A percentile compares a stretch with the other conserved stretches of the same genome.
Evolutionary conservation across 2,797 vertebrate genomes (phyloP).

Genomic region (Spea hammondii): DNA sequence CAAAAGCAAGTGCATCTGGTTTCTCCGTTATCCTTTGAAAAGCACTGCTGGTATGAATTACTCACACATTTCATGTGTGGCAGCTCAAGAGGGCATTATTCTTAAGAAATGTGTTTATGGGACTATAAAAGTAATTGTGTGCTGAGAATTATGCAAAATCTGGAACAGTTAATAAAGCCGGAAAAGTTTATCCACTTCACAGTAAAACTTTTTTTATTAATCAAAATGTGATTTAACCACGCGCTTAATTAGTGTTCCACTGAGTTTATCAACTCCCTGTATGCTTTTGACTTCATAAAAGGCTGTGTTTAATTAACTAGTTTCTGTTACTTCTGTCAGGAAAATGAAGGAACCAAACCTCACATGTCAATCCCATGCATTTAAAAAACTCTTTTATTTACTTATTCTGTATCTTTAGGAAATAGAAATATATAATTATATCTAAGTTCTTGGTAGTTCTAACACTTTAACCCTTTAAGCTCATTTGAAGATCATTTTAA

Average conservation of each 20-base stretch:
- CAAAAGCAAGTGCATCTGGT: conserved; percentile 6
- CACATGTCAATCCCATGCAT: neutral
- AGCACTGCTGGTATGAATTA: conserved; percentile 28
- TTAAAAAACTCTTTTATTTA: no score
- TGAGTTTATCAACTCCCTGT: conserved; percentile 34
- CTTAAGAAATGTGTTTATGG: conserved; percentile 48
- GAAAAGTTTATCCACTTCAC: conserved; percentile 51
- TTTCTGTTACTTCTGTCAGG: conserved; percentile 17
- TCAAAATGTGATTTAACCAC: conserved; percentile 47
- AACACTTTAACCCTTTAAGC: no score
- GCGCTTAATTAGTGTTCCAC: conserved; percentile 46
- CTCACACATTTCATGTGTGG: conserved; percentile 41
- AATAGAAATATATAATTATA: no score
- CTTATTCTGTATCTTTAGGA: no score
- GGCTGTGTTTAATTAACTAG: conserved; percentile 44
- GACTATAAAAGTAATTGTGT: conserved; percentile 49
- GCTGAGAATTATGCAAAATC: conserved; percentile 47
- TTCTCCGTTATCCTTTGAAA: neutral
- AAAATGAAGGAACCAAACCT: conserved; percentile 6
- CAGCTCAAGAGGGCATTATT: conserved; percentile 39
- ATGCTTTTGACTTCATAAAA: conserved; percentile 19
- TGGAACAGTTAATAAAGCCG: conserved; percentile 50
- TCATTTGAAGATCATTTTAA: no score
- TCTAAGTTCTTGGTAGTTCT: no score
- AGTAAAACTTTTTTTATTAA: conserved; percentile 49